Base-by-base conservation (phyloP, 2,113 vertebrate genomes). In the Rhabdornis inornatus region DNA sequence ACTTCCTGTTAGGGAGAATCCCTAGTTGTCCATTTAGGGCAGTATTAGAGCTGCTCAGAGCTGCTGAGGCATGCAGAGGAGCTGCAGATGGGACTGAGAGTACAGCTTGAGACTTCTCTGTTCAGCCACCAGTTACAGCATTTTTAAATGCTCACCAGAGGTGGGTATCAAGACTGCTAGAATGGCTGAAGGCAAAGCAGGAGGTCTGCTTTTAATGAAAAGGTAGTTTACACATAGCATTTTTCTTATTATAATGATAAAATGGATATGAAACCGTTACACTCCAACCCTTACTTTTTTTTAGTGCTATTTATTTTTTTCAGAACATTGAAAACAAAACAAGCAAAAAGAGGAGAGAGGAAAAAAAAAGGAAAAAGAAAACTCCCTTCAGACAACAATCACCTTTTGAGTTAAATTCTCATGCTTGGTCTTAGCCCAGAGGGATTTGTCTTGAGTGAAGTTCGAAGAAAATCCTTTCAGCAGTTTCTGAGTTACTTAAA, bases 381-480 rank as follows among this genome's bases (percentile, higher is more conserved):
- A 87, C 35, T 86, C 83, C 47, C 50, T 91, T 96, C 94, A 92
- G 89, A 96, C 94, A 92, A 92, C 92, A 95, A 92, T 96, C 89
- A 95, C 86, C 93, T 95, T 95, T 82, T 95, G 77, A 96, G 74
- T 94, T 91, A 92, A 95, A 87, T 95, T 94, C 94, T 93, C 80
- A 91, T 95, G 86, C 91, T 96, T 95, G 86, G 94, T 97, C 93
- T 95, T 94, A 96, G 88, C 90, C 82, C 61, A 91, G 71, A 95
- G 80, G 92, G 92, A 96, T 94, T 95, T 92, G 69, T 95, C 94
- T 87, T 94, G 91, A 92, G 92, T 87, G 78, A 88, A 96, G 93
- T 92, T 83, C 0, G 87, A 97, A 96, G 90, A 95, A 87, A 97
- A 96, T 95, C 94, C 90, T 97, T 96, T 96, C 90, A 95, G 78